Base-by-base conservation (phyloP, 2,888 invertebrate genomes). In the Lycocerus yunnanus region DNA sequence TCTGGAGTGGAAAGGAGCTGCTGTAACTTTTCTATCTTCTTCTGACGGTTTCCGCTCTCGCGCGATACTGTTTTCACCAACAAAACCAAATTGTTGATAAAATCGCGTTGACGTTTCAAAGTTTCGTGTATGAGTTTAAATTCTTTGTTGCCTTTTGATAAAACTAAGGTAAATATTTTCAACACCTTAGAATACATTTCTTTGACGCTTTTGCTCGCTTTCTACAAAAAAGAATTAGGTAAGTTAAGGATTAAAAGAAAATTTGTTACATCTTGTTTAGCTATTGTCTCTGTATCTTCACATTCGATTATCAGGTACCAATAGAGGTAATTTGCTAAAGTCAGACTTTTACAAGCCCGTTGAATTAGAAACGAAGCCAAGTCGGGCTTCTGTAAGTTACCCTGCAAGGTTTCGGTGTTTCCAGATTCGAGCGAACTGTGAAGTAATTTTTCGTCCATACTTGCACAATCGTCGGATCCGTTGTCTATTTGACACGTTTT, bases 241-340 rank as follows among this genome's bases (percentile, higher is more conserved):
- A 3, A 43, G 6, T 5, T n/a, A n/a, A 43, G n/a, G n/a, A 6
- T n/a, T 43, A 5, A 43, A 15, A 16, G 11, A 63, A 14, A 16
- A 60, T 15, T 65, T 80, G 83, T 83, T 80, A 85, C 85, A 84
- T 96, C 95, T 85, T 95, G 94, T 80, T 93, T 93, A 10, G 88
- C 89, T 21, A 89, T 91, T 9, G 89, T 88, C 84, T 94, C 94
- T 79, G 94, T 93, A 86, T 97, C 96, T 87, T 97, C 97, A 86
- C 97, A 96, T 88, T 99, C 99, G 77, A 98, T 95, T 74, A 94
- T 91, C 79, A 97, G 89, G 88, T 97, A 97, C 99, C 99, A 99
- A 88, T 96, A 99, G 81, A 99, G 93, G 87, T 98, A 99, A 89
- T 98, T 99, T 66, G 97, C 97, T 65, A 99, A 88, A 14, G 92